A percentile compares a stretch with the other conserved stretches of the same genome.
phyloP scores from a whole-genome alignment of 2,113 vertebrate genomes.

The Tetrao urogallus region DNA sequence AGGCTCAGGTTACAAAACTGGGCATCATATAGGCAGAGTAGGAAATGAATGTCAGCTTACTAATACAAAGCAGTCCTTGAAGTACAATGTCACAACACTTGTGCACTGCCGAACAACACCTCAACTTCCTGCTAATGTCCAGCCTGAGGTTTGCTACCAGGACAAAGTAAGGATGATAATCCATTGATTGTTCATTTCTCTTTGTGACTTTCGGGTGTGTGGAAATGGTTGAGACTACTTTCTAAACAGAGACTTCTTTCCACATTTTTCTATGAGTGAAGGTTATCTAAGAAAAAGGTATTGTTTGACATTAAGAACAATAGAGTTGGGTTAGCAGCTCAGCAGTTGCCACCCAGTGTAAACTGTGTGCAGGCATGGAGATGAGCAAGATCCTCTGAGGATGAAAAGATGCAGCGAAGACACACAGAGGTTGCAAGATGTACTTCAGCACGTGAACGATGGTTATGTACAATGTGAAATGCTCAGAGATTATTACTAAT shows the following conservation, averaged over 20 bases:
- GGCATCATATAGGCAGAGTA: neutral
- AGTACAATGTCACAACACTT: neutral
- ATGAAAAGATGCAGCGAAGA: neutral
- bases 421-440: rapidly evolving
- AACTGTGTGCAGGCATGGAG: neutral
- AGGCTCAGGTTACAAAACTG: rapidly evolving
- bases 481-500: neutral
- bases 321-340: neutral
- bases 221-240: neutral
- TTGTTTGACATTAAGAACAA: neutral
- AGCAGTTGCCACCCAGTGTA: neutral
- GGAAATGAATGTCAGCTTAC: neutral
- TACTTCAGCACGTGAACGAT: neutral
- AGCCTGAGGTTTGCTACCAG: neutral
- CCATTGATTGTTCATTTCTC: neutral
- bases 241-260: neutral
- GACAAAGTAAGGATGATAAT: neutral
- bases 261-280: rapidly evolving
- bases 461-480: neutral
- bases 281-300: neutral
- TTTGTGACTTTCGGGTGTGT: neutral
- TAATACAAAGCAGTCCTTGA: neutral
- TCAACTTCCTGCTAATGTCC: neutral
- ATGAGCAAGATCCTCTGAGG: neutral
- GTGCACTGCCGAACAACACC: neutral